Base-by-base conservation (phyloP, 2,888 invertebrate species). In the Venusia cambrica region DNA sequence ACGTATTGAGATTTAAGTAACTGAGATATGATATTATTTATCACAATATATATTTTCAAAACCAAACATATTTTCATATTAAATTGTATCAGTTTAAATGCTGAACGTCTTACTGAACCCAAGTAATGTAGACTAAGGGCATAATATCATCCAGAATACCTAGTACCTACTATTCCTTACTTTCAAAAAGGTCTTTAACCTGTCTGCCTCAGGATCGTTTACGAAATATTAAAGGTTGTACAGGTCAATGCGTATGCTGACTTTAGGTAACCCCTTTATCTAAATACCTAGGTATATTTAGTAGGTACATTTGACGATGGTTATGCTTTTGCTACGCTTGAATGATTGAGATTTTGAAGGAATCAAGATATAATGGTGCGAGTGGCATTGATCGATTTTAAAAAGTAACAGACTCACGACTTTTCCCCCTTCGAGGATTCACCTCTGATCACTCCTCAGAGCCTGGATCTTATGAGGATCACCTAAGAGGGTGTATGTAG, bases 221-320 rank as follows among this genome's bases (percentile, higher is more conserved):
- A 33, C 28, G 33, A 37, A 48, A 48, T 46, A 48, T 47, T 38
- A 36, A 51, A 51, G 52, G 49, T 58, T 54, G 45, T 38, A 22
- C 29, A 56, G 55, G 58, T 59, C 57, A 59, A 53, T 44, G 51
- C 50, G 44, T 20, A 26, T 27, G 38, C 38, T 50, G 47, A 51
- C 50, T 46, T 62, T 58, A 38, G 42, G 42, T 51, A 55, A 66
- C 57, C 61, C 45, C 55, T 62, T 60, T 51, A 59, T 51, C 50
- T 32, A 40, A n/a, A n/a, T n/a, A n/a, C n/a, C n/a, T n/a, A n/a
- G n/a, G n/a, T n/a, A n/a, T n/a, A n/a, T n/a, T n/a, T n/a, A n/a
- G n/a, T n/a, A n/a, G n/a, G n/a, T n/a, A n/a, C 35, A 38, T 27
- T 38, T 46, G 18, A 43, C 13, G 36, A 42, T 20, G 25, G 13